Base-by-base conservation (phyloP, 2,113 vertebrate genomes). In the Rhinopomastus cyanomelas region DNA sequence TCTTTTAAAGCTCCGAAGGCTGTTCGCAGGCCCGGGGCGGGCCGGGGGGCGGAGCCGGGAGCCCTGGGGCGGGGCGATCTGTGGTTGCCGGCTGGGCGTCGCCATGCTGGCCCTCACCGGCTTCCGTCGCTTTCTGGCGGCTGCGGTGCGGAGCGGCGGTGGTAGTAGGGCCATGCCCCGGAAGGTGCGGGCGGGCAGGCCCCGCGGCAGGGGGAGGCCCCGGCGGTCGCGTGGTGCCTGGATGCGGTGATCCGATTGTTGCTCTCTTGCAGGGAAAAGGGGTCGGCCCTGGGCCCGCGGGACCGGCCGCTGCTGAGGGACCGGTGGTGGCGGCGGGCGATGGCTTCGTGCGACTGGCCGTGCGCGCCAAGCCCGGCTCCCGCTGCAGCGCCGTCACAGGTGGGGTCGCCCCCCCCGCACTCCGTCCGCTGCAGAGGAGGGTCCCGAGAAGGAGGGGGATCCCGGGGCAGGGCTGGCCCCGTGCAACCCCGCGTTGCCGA, bases 341-440 rank as follows among this genome's bases (percentile, higher is more conserved):
- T 13, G 98, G 98, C 6, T 81, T 93, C 3, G 95, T 99, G 36
- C 95, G 95, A 59, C 95, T 99, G 16, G 83, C 94, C 36, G 92
- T 99, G 56, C 98, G 97, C 39, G 98, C 97, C 32, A 99, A 99
- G 85, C 99, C 99, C 9, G 98, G 98, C 25, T 95, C 98, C 83
- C 98, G 98, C 85, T 97, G 97, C 81, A 99, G 94, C 75, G 90
- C 88, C 5, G 88, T 95, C 52, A 94, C 92, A 92, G 94, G 94
- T 94, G 81, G 59, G 84, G 26, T 60, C 11, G 69, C 36, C 6
- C 39, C 39, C 39, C 39, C 39, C 39, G 39, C 39, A 12, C 39
- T n/a, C 39, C 39, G 39, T 42, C 39, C 39, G 39, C 39, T 15
- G 11, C 39, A 42, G 39, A n/a, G 39, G 39, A 11, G 39, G 15